Conservation (phyloP, 92 coral and sea anemone species). For the Porites cylindrica region DNA sequence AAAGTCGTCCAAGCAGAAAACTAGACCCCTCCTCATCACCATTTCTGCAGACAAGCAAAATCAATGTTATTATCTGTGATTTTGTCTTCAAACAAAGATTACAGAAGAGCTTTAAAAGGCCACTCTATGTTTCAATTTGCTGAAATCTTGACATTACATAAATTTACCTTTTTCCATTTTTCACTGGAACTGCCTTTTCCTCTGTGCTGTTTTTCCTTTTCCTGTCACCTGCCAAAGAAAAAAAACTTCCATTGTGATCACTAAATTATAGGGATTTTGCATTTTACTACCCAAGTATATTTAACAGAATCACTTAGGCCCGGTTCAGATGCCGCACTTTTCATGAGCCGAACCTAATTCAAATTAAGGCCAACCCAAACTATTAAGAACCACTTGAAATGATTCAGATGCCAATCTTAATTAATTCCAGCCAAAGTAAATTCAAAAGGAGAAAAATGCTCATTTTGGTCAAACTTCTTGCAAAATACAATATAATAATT, state of each 20-base stretch:
- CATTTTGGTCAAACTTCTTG: too few species aligned
- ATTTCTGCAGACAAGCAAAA: conserved; percentile 57
- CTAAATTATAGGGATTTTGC: neutral
- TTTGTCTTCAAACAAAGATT: too few species aligned
- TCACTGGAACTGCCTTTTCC: conserved; percentile 69
- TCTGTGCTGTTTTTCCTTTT: conserved; percentile 70
- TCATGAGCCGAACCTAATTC: too few species aligned
- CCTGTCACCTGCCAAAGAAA: conserved; percentile 83
- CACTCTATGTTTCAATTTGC: too few species aligned
- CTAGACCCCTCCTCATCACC: conserved; percentile 85
- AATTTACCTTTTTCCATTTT: conserved; percentile 78
- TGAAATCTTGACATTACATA: neutral
- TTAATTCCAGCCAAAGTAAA: too few species aligned
- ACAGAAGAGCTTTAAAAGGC: neutral
- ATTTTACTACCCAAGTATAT: neutral
- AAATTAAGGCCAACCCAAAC: too few species aligned
- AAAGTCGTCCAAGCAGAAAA: conserved; percentile 76
- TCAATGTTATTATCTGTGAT: neutral
- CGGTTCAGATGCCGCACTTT: too few species aligned
- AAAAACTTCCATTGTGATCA: neutral
- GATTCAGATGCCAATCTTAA: too few species aligned
- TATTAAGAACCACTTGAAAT: too few species aligned
- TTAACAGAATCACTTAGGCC: too few species aligned
- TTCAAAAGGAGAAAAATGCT: too few species aligned
- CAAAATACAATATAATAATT: too few species aligned